These are phyloP conservation scores for Zoanthus gigantus DNA, from an alignment of 92 coral and sea anemone genomes.

Conservation along the genomic window DNA sequence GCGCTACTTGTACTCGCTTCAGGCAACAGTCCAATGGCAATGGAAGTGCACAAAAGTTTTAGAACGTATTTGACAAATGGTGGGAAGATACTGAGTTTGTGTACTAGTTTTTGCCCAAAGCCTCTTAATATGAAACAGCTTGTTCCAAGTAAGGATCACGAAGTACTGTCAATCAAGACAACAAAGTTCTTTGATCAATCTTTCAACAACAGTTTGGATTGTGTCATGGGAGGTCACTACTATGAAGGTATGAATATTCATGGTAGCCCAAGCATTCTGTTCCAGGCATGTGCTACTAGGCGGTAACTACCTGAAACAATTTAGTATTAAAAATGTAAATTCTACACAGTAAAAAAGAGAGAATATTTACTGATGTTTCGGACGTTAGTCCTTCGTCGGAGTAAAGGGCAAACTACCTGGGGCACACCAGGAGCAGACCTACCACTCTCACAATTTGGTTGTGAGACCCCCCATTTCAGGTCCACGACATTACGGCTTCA, in stretches of 20 bases:
- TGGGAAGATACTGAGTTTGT: slow-evolving; percentile 80
- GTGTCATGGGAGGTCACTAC: slow-evolving; percentile 20
- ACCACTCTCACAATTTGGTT: no score
- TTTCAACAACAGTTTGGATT: neutral
- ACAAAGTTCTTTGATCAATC: neutral
- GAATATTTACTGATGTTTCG: no score
- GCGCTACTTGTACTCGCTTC: slow-evolving; percentile 72
- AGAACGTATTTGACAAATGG: slow-evolving; percentile 65
- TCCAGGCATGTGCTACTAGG: no score
- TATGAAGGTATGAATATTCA: slow-evolving; percentile 5
- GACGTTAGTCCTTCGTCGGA: no score
- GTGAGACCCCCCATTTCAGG: no score
- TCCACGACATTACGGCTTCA: no score
- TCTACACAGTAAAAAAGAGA: no score
- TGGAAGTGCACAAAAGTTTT: slow-evolving; percentile 55
- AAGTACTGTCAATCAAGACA: neutral
- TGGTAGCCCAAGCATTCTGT: neutral
- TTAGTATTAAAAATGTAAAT: no score
- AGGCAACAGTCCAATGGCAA: slow-evolving; percentile 37
- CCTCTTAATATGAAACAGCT: slow-evolving; percentile 20
- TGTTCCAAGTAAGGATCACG: neutral
- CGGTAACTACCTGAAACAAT: no score
- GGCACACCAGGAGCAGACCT: no score
- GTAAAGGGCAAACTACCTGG: no score
- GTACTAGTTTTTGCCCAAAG: slow-evolving; percentile 44